These are phyloP conservation scores for Teleopsis dalmanni DNA, from an alignment of 1,140 invertebrate genomes.

Conservation along the genomic window DNA sequence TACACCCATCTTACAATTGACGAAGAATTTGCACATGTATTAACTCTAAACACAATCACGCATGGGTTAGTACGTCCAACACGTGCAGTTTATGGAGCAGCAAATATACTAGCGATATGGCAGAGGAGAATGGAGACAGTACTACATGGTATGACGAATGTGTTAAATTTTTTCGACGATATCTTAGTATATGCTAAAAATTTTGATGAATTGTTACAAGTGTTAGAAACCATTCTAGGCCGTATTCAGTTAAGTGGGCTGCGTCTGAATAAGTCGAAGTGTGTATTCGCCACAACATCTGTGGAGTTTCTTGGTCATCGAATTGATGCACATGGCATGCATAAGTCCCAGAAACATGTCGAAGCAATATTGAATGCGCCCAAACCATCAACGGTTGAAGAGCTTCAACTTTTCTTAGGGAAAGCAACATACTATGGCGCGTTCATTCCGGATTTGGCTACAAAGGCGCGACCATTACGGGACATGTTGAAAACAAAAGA, in stretches of 20 bases:
- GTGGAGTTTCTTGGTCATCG: not conserved
- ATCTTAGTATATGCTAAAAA: conserved; percentile 5
- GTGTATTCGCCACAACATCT: not conserved
- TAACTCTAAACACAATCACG: conserved; percentile 17
- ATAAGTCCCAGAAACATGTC: conserved; percentile 1
- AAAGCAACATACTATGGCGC: not conserved
- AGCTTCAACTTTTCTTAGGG: conserved; percentile 1
- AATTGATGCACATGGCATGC: not conserved
- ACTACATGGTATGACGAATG: conserved; percentile 6
- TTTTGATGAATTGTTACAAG: conserved; percentile 5
- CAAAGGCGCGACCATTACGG: not conserved
- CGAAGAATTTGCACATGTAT: conserved; percentile 1
- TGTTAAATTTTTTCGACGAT: conserved; percentile 8
- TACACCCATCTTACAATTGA: not conserved
- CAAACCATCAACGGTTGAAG: not conserved
- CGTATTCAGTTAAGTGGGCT: no score
- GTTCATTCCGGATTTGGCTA: conserved; percentile 4
- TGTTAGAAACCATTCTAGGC: conserved; percentile 11
- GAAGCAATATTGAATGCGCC: not conserved
- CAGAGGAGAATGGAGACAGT: conserved; percentile 15
- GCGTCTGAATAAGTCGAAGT: conserved; percentile 3
- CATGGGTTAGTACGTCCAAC: conserved; percentile 27
- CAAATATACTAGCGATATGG: conserved; percentile 20
- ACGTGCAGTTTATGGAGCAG: conserved; percentile 19
- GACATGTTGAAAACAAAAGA: conserved; percentile 3